Evolutionary conservation across 2,888 invertebrate genomes (phyloP).

Genomic region (Caenorhabditis zanzibari): DNA sequence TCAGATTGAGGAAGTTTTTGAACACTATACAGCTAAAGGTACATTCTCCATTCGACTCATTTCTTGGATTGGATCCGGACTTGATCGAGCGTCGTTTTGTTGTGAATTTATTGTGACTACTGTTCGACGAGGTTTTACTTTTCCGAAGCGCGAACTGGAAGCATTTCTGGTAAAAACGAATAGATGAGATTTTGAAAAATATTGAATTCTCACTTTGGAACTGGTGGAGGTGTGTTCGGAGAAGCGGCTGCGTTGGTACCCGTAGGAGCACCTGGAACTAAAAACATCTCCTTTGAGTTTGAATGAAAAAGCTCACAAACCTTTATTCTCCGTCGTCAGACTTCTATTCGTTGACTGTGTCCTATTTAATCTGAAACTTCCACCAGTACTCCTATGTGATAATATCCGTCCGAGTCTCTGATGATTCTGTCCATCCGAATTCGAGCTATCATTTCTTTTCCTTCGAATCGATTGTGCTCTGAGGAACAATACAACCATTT

Average conservation of each 20-base stretch:
- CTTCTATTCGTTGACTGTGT: conserved; percentile 76
- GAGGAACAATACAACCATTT: conserved; percentile 1
- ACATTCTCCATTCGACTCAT: conserved; percentile 62
- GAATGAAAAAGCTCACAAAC: conserved; percentile 11
- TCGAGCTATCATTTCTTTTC: conserved; percentile 75
- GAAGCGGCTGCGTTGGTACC: conserved; percentile 36
- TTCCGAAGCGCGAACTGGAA: conserved; percentile 63
- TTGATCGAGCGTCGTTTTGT: conserved; percentile 47
- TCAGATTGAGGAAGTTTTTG: background rate
- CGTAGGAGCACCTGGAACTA: conserved; percentile 17
- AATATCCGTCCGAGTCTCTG: conserved; percentile 74
- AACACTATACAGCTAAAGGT: conserved; percentile 59
- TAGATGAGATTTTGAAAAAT: background rate
- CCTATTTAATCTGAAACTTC: conserved; percentile 80
- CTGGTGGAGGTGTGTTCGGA: conserved; percentile 57
- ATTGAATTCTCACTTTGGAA: conserved; percentile 39
- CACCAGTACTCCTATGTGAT: conserved; percentile 77
- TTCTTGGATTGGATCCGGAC: conserved; percentile 61
- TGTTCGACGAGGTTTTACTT: conserved; percentile 71
- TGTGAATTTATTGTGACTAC: conserved; percentile 72
- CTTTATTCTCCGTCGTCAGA: conserved; percentile 69
- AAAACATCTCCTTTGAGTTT: background rate
- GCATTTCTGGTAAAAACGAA: conserved; percentile 1
- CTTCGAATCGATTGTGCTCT: conserved; percentile 78
- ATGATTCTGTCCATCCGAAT: conserved; percentile 72